Percentiles rank a stretch among this genome's conserved stretches.
These are phyloP conservation scores for Calyptomena viridis DNA, from an alignment of 2,113 vertebrate species.

Conservation along the genomic window DNA sequence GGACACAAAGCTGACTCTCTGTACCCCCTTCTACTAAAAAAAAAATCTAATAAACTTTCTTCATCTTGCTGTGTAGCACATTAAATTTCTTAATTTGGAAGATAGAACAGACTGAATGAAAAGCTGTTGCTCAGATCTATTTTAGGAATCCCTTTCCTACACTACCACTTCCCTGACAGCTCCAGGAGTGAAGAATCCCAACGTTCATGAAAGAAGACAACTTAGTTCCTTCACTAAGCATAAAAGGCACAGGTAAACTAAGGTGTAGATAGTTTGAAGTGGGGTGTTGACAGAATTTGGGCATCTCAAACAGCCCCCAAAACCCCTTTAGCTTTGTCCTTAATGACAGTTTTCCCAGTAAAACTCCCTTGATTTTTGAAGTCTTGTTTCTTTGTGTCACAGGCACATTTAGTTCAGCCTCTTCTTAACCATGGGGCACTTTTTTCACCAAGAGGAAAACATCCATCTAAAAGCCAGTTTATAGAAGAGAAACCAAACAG, in stretches of 20 bases:
- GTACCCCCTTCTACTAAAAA: background rate
- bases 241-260: too few relatives aligned
- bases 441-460: background rate
- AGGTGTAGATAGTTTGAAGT: background rate
- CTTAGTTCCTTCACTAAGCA: background rate
- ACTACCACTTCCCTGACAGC: background rate
- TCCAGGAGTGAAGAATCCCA: background rate
- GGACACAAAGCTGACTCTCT: background rate
- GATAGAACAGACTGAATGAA: background rate
- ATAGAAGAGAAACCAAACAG: background rate
- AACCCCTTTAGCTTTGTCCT: background rate
- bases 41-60: background rate
- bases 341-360: background rate
- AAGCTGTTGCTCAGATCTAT: background rate
- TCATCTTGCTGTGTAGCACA: background rate
- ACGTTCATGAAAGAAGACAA: accelerated
- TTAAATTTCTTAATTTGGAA: background rate
- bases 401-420: background rate
- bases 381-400: background rate
- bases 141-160: background rate
- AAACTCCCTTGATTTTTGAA: background rate
- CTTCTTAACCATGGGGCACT: background rate
- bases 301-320: background rate
- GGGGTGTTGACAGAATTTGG: background rate
- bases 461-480: background rate